Base-by-base conservation (phyloP, 2,888 invertebrate genomes). In the Synanthedon myopaeformis region DNA sequence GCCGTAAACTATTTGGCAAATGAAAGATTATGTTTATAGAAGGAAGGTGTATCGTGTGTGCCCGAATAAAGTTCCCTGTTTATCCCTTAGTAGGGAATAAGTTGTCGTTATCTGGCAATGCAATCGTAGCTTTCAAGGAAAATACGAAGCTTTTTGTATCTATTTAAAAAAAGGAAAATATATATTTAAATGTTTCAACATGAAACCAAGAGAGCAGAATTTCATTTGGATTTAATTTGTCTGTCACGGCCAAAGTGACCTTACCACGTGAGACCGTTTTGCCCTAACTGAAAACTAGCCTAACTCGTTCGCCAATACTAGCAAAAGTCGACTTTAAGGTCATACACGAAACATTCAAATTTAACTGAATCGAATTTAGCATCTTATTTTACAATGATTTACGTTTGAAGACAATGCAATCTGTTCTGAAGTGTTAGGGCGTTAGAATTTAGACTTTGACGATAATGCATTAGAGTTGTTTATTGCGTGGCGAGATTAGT, bases 11-110 rank as follows among this genome's bases (percentile, higher is more conserved):
- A 79, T 79, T 72, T 62, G 67, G 70, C 75, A 83, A 85, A 86
- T 85, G 82, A 84, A 83, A 85, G 84, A 85, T 85, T 85, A 86
- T 84, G 85, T 84, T 82, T 79, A 85, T 84, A 78, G 85, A 77
- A 74, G 74, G 72, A 81, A 85, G 85, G 86, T 85, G 83, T 76
- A 35, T 60, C 67, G 69, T 64, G 68, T 62, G 45, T 17, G 69
- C 59, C 70, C 66, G 74, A 78, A 84, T 85, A 84, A 85, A 82
- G 76, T 76, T 71, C 72, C 69, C 67, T 72, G 64, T 83, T 83
- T 49, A 83, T 82, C 69, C 62, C 64, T 58, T 59, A 59, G 60
- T 58, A 58, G 61, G 65, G 66, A 64, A 74, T 81, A 78, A 78
- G 71, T 82, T 76, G 71, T 76, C 62, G 61, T 76, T 78, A 67